Conservation (phyloP, 2,888 invertebrate species). For the Eretmocerus hayati region DNA sequence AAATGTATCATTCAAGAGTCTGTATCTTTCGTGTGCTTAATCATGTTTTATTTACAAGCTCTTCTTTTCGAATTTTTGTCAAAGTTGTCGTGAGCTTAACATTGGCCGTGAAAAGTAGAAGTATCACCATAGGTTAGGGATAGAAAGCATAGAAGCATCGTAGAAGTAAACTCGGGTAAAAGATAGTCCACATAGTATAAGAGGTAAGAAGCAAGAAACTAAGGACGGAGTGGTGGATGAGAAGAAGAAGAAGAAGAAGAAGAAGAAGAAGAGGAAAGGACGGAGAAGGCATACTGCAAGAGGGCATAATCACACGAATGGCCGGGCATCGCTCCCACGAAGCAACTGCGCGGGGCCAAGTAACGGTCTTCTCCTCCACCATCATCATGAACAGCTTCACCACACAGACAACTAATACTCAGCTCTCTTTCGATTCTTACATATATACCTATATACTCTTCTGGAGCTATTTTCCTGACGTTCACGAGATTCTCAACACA, state of each 20-base stretch:
- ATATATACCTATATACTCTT: too few species aligned
- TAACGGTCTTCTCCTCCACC: conserved; percentile 44
- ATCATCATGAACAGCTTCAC: conserved; percentile 14
- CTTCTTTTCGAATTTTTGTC: too few species aligned
- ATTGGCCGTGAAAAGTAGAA: conserved; percentile 14
- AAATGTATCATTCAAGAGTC: too few species aligned
- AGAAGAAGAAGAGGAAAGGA: neutral
- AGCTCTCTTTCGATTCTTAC: neutral
- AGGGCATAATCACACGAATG: conserved; percentile 31
- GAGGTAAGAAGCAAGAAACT: conserved; percentile 8
- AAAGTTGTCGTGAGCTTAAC: conserved; percentile 8
- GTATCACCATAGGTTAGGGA: neutral
- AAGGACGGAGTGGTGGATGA: conserved; percentile 4
- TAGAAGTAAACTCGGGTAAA: neutral
- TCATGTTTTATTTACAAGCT: too few species aligned
- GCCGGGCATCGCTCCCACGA: conserved; percentile 45
- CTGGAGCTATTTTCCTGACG: too few species aligned
- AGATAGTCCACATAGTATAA: neutral
- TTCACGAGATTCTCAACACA: too few species aligned
- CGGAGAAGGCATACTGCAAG: neutral
- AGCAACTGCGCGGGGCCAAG: conserved; percentile 44
- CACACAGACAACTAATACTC: too few species aligned
- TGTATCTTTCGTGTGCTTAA: too few species aligned
- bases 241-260: neutral
- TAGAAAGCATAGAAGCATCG: neutral